A percentile compares a stretch with the other conserved stretches of the same genome.
Conservation (phyloP, 2,113 vertebrate species). For the Oreotragus oreotragus region DNA sequence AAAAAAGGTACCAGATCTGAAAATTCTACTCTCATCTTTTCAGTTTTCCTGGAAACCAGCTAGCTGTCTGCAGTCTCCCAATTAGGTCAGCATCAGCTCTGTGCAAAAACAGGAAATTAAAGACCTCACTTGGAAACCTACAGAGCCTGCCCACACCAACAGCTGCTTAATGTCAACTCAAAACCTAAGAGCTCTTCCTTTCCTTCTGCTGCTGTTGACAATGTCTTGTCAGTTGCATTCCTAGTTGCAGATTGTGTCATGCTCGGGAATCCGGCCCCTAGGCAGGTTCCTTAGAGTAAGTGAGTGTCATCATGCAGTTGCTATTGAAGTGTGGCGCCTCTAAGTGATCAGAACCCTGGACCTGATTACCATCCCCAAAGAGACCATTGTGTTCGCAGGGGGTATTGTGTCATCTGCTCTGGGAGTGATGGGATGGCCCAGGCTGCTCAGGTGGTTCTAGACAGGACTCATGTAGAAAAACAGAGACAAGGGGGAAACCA, state of each 20-base stretch:
- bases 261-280: background rate
- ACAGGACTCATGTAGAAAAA: slow-evolving; percentile 34
- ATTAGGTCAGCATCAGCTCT: background rate
- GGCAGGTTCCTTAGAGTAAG: background rate
- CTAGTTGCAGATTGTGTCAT: background rate
- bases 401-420: background rate
- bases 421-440: background rate
- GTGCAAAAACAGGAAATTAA: background rate
- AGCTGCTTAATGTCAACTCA: background rate
- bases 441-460: background rate
- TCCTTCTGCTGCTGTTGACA: background rate
- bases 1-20: background rate
- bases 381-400: background rate
- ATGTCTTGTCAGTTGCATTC: background rate
- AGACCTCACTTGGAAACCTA: background rate
- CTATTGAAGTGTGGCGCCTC: background rate
- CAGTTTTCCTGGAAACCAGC: background rate
- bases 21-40: background rate
- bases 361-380: background rate
- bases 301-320: background rate
- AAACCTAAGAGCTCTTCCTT: background rate
- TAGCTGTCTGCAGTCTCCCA: background rate
- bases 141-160: background rate
- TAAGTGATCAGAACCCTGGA: background rate
- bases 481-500: background rate